Percentiles rank a stretch among this genome's conserved stretches.
These are phyloP conservation scores for Labeo rohita DNA, from an alignment of 2,113 vertebrate genomes.

Conservation along the genomic window DNA sequence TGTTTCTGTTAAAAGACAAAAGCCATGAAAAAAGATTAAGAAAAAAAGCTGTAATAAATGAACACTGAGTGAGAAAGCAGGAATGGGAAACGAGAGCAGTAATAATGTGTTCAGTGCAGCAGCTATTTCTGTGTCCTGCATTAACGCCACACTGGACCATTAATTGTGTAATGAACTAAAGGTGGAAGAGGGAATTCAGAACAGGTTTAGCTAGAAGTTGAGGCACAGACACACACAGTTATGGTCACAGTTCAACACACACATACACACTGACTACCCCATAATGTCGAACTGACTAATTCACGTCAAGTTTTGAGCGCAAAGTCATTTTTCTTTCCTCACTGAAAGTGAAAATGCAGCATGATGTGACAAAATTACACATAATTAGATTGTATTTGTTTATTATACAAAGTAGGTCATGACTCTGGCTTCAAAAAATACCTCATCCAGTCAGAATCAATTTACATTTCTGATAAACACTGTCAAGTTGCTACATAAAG, in stretches of 20 bases:
- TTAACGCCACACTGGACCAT: conserved; percentile 70
- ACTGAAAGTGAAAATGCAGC: not conserved
- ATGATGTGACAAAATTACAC: not conserved
- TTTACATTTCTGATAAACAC: not conserved
- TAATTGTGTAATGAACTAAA: conserved; percentile 75
- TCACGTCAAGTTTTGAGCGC: not conserved
- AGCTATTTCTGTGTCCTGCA: conserved; percentile 63
- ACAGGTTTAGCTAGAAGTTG: not conserved
- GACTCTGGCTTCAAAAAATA: not conserved
- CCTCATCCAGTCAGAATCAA: not conserved
- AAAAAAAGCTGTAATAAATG: not conserved
- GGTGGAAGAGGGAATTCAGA: conserved; percentile 45
- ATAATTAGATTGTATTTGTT: not conserved
- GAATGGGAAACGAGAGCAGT: conserved; percentile 56
- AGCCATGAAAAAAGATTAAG: not conserved
- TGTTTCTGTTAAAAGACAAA: not conserved
- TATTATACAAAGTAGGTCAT: not conserved
- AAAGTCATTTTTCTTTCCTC: not conserved
- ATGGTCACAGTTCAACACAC: not conserved
- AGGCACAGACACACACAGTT: not conserved
- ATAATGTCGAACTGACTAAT: not conserved
- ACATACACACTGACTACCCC: not conserved
- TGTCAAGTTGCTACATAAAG: not conserved
- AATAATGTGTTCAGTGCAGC: conserved; percentile 71
- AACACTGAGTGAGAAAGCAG: not conserved